phyloP scores from a whole-genome alignment of 2,113 vertebrate genomes.

The Suricata suricatta region DNA sequence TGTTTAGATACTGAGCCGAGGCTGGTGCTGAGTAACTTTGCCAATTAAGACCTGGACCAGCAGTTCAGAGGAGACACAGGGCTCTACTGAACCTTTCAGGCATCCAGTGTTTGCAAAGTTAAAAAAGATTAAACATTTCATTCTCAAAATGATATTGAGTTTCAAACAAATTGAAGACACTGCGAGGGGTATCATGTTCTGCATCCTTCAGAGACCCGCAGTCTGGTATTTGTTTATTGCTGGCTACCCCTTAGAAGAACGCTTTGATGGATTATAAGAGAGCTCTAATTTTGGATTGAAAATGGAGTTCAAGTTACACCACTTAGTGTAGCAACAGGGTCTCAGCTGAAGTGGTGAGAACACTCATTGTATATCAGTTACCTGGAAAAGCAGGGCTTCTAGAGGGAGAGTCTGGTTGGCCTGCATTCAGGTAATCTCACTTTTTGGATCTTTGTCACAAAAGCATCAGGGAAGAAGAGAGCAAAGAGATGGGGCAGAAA shows the following conservation, averaged over 20 bases:
- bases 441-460: not conserved
- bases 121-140: conserved; percentile 5
- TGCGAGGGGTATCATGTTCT: not conserved
- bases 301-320: not conserved
- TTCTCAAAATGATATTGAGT: not conserved
- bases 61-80: not conserved
- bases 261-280: not conserved
- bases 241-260: not conserved
- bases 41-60: not conserved
- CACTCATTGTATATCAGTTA: not conserved
- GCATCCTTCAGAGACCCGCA: not conserved
- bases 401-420: not conserved
- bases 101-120: not conserved
- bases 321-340: not conserved
- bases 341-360: not conserved
- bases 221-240: not conserved
- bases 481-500: not conserved
- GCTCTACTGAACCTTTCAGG: not conserved
- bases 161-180: not conserved
- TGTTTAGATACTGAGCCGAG: not conserved
- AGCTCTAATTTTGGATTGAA: not conserved
- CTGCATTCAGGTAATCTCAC: not conserved
- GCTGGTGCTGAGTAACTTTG: not conserved
- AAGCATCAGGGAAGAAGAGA: not conserved
- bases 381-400: not conserved